Percentiles rank a stretch among this genome's conserved stretches.
phyloP scores from a whole-genome alignment of 2,888 invertebrate genomes.

The Papilio demoleus region DNA sequence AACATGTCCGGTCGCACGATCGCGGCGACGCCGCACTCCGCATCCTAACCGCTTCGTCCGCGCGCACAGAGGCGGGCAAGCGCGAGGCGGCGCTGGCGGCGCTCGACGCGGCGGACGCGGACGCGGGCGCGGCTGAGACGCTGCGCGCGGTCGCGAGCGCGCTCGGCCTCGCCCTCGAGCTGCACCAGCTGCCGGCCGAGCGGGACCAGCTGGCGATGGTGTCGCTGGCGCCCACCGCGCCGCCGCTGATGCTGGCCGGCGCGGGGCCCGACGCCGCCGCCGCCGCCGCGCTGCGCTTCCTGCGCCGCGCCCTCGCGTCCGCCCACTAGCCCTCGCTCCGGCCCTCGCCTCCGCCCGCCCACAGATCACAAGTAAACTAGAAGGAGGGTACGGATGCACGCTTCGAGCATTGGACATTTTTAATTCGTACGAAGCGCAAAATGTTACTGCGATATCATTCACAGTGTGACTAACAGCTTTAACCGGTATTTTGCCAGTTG shows the following conservation, averaged over 20 bases:
- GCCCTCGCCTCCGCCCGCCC: not conserved
- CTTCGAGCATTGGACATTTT: too few relatives aligned
- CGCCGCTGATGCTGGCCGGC: slow-evolving; percentile 54
- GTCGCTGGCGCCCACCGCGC: slow-evolving; percentile 52
- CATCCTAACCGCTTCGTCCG: too few relatives aligned
- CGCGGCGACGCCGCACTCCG: too few relatives aligned
- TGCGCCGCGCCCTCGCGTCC: slow-evolving; percentile 53
- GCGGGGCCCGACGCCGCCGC: slow-evolving; percentile 48
- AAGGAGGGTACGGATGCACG: too few relatives aligned
- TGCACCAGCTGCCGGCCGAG: slow-evolving; percentile 31
- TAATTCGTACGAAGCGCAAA: too few relatives aligned
- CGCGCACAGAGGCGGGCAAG: slow-evolving; percentile 47
- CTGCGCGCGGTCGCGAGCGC: slow-evolving; percentile 44
- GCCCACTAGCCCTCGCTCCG: not conserved
- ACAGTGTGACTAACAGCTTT: too few relatives aligned
- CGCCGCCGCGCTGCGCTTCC: slow-evolving; percentile 53
- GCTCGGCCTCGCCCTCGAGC: slow-evolving; percentile 49
- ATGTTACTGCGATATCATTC: too few relatives aligned
- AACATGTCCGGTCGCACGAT: too few relatives aligned
- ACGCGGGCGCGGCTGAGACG: slow-evolving; percentile 29
- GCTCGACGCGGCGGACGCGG: slow-evolving; percentile 30
- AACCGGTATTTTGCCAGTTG: too few relatives aligned
- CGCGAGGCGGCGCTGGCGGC: slow-evolving; percentile 44
- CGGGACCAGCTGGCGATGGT: slow-evolving; percentile 48
- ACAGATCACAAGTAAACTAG: too few relatives aligned